These are phyloP conservation scores for Petrophora chlorosata DNA, from an alignment of 2,888 invertebrate genomes.

Conservation along the genomic window DNA sequence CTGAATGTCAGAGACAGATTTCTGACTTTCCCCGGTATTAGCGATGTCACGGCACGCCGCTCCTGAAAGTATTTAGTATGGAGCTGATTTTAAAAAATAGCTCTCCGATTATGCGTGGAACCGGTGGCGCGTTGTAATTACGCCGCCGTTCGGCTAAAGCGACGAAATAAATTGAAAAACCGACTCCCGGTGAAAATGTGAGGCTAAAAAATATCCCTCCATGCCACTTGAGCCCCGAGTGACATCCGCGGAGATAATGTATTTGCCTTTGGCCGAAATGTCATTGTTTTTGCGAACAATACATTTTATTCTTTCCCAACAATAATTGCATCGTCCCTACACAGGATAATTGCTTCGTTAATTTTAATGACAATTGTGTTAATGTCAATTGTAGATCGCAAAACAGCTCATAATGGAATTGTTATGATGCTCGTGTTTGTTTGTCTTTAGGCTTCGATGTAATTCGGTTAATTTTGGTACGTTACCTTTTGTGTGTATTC, in stretches of 20 bases:
- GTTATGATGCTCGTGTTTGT: constrained; percentile 13
- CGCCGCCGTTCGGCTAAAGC: constrained; percentile 75
- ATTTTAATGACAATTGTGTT: constrained; percentile 60
- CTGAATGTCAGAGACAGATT: constrained; percentile 43
- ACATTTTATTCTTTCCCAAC: constrained; percentile 57
- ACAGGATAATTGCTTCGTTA: constrained; percentile 64
- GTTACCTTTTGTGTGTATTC: too few relatives aligned
- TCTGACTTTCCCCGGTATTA: constrained; percentile 20
- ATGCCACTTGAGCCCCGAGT: constrained; percentile 65
- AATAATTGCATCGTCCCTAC: constrained; percentile 57
- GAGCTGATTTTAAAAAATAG: constrained; percentile 49
- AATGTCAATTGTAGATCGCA: constrained; percentile 24
- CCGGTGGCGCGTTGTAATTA: constrained; percentile 68
- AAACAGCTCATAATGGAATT: constrained; percentile 19
- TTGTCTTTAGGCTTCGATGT: constrained; percentile 12
- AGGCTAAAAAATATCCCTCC: constrained; percentile 69
- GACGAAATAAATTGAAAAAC: constrained; percentile 80
- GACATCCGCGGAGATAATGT: constrained; percentile 71
- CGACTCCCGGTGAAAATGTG: constrained; percentile 70
- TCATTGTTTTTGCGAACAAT: constrained; percentile 68
- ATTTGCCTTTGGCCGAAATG: constrained; percentile 72
- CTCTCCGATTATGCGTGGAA: constrained; percentile 63
- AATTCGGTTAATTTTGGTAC: not conserved
- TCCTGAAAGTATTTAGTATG: constrained; percentile 18
- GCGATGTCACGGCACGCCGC: constrained; percentile 18